Percentiles rank a stretch among this genome's conserved stretches.
Conservation (phyloP, 2,797 vertebrate genomes). For the Melanotaenia trifasciata region DNA sequence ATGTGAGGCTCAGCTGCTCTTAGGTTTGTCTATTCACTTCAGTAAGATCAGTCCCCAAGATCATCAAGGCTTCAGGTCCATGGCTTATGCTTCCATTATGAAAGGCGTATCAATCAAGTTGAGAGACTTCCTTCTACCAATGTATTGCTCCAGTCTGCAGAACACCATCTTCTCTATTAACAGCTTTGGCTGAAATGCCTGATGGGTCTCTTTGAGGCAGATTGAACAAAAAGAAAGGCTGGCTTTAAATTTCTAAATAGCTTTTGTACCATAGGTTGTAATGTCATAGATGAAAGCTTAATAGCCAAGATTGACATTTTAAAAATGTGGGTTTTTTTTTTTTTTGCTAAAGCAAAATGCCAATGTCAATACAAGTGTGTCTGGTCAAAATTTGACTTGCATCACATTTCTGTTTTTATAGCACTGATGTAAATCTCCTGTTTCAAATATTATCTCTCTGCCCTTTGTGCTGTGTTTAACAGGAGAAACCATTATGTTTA, state of each 20-base stretch:
- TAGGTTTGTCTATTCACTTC: no score
- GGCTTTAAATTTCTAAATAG: not conserved
- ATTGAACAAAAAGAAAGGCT: not conserved
- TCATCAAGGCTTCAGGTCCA: not conserved
- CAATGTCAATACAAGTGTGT: not conserved
- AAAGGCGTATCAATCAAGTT: not conserved
- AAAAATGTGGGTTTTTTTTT: not conserved
- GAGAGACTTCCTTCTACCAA: not conserved
- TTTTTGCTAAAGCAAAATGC: not conserved
- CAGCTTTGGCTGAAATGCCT: not conserved
- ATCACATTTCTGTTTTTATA: constrained; percentile 2
- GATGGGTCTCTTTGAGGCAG: not conserved
- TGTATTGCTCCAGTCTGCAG: not conserved
- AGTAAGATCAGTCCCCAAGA: not conserved
- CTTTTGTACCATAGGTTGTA: not conserved
- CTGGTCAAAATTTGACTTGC: not conserved
- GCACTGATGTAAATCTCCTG: constrained; percentile 5
- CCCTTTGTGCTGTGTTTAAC: constrained; percentile 69
- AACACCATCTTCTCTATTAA: not conserved
- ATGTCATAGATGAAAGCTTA: not conserved
- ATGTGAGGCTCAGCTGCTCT: no score
- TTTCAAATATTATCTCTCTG: constrained; percentile 36
- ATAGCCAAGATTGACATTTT: not conserved
- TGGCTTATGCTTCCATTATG: not conserved
- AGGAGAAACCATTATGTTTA: constrained; percentile 58